Conservation (phyloP, 2,797 vertebrate species). For the Acanthurus leucopareius region DNA sequence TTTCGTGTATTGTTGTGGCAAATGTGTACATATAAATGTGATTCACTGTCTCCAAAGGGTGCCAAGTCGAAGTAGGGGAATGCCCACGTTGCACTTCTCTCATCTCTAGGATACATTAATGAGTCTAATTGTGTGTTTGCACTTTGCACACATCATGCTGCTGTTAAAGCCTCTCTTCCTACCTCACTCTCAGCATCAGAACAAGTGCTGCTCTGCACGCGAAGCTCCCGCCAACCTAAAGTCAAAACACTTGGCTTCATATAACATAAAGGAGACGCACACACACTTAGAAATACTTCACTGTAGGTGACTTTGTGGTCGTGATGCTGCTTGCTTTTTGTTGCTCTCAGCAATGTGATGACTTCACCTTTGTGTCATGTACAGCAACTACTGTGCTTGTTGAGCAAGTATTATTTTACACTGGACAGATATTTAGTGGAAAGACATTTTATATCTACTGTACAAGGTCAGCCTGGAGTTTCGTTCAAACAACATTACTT, state of each 20-base stretch:
- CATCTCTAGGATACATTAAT: constrained; percentile 84
- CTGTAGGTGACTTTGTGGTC: constrained; percentile 22
- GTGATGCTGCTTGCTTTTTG: constrained; percentile 15
- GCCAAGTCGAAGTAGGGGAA: constrained; percentile 77
- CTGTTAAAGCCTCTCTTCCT: constrained; percentile 67
- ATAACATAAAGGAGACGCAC: constrained; percentile 3
- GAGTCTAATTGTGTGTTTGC: constrained; percentile 86
- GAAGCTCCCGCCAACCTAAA: constrained; percentile 36
- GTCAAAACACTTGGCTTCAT: constrained; percentile 35
- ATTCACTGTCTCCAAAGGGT: constrained; percentile 76
- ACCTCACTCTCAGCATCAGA: constrained; percentile 32
- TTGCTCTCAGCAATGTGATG: constrained; percentile 17
- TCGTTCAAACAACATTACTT: neutral
- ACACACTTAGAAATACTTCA: constrained; percentile 15
- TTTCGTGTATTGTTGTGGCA: constrained; percentile 76
- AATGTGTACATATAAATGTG: constrained; percentile 74
- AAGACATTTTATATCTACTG: neutral
- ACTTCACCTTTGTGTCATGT: constrained; percentile 40
- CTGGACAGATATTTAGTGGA: neutral
- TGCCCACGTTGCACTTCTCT: constrained; percentile 80
- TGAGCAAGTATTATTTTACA: neutral
- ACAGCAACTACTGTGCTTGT: constrained; percentile 4
- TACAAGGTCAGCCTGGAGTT: neutral
- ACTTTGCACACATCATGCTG: constrained; percentile 77
- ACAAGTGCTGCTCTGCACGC: constrained; percentile 47